These are phyloP conservation scores for Chironomus striatipennis DNA, from an alignment of 1,140 invertebrate genomes.

Conservation along the genomic window DNA sequence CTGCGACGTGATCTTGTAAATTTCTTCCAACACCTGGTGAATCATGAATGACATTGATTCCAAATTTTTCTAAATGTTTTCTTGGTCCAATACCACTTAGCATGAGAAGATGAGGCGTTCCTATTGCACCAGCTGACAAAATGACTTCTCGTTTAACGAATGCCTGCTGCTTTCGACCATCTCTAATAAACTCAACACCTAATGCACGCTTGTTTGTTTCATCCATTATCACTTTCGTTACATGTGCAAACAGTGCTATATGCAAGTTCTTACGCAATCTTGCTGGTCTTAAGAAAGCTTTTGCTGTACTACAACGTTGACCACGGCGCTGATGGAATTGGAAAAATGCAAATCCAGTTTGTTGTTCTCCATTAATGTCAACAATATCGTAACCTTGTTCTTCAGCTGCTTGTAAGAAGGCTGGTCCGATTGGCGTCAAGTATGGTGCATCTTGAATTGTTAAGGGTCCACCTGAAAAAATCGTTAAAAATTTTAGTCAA, in stretches of 20 bases:
- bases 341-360: constrained; percentile 71
- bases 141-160: constrained; percentile 70
- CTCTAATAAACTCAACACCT: constrained; percentile 67
- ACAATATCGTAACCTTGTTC: constrained; percentile 82
- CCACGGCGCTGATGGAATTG: constrained; percentile 76
- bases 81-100: constrained; percentile 72
- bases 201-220: constrained; percentile 57
- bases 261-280: constrained; percentile 63
- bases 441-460: constrained; percentile 73
- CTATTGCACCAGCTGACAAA: constrained; percentile 66
- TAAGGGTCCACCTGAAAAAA: constrained; percentile 60
- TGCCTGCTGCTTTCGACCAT: constrained; percentile 53
- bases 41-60: constrained; percentile 58
- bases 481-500: neutral
- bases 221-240: constrained; percentile 67
- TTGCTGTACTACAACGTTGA: constrained; percentile 65
- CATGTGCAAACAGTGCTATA: constrained; percentile 63
- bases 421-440: constrained; percentile 68
- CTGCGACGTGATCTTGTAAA: constrained; percentile 75
- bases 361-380: constrained; percentile 67
- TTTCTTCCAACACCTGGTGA: constrained; percentile 70
- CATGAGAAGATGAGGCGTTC: constrained; percentile 73
- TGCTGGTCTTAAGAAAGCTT: constrained; percentile 70
- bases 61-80: constrained; percentile 56
- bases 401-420: constrained; percentile 77